Percentiles rank a stretch among this genome's conserved stretches.
phyloP scores from a whole-genome alignment of 2,113 vertebrate genomes.

The Smithornis capensis region DNA sequence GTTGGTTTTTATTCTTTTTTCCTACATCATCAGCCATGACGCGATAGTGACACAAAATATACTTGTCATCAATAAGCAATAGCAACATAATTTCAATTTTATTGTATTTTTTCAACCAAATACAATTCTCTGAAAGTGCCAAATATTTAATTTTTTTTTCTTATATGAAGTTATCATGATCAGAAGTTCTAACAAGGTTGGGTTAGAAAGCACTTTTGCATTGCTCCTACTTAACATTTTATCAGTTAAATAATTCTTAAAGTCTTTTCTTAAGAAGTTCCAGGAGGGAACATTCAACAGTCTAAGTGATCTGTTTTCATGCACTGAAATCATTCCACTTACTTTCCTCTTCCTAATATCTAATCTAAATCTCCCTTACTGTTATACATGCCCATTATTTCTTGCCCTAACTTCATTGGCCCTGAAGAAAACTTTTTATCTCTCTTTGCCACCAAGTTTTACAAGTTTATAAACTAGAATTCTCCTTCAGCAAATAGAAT shows the following conservation, averaged over 20 bases:
- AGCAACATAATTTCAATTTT: neutral
- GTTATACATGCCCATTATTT: neutral
- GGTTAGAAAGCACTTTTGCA: neutral
- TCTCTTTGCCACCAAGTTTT: neutral
- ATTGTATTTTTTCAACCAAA: neutral
- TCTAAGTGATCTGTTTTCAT: neutral
- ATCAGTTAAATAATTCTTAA: neutral
- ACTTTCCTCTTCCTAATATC: neutral
- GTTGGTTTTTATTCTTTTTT: neutral
- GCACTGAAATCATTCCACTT: neutral
- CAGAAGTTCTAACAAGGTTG: neutral
- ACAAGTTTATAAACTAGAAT: neutral
- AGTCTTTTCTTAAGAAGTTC: neutral
- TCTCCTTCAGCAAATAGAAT: neutral
- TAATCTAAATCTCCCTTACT: neutral
- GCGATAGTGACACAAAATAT: neutral
- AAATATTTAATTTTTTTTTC: neutral
- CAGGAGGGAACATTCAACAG: neutral
- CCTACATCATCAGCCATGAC: neutral
- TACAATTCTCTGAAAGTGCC: neutral
- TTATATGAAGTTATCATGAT: neutral
- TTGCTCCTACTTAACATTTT: neutral
- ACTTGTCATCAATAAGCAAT: neutral
- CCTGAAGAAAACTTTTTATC: neutral
- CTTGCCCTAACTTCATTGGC: neutral